A percentile compares a stretch with the other conserved stretches of the same genome.
Evolutionary conservation across 2,797 vertebrate species (phyloP).

Genomic region (Muscicapa comitata): DNA sequence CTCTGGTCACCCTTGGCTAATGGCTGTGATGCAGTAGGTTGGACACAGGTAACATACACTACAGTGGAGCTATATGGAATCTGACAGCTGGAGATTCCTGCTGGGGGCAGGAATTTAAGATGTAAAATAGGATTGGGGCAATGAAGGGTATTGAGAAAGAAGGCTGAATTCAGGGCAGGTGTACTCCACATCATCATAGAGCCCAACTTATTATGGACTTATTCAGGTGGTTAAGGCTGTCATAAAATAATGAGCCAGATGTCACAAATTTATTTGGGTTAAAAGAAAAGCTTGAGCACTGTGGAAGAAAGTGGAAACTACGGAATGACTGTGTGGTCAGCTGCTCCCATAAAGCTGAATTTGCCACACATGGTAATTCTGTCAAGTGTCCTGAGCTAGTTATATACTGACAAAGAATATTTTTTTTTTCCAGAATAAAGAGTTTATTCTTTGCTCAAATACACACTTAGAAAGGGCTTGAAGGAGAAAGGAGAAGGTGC

Average conservation of each 20-base stretch:
- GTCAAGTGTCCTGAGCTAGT: neutral
- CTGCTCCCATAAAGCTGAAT: neutral
- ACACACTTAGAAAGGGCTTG: neutral
- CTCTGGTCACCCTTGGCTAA: neutral
- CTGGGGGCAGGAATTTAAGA: no score
- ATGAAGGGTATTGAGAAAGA: neutral
- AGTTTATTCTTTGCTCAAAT: neutral
- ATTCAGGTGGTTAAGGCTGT: neutral
- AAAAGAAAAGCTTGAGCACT: neutral
- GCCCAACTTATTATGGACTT: neutral
- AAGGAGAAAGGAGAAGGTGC: neutral
- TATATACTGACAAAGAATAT: neutral
- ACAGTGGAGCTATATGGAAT: neutral
- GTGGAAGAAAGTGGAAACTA: neutral
- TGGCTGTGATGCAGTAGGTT: neutral
- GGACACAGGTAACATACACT: neutral
- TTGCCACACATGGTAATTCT: neutral
- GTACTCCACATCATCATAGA: neutral
- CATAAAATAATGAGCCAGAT: neutral
- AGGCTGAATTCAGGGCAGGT: neutral
- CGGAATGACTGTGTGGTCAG: rapidly evolving
- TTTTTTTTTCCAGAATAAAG: neutral
- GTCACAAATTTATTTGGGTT: neutral
- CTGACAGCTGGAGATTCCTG: neutral
- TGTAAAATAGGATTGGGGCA: neutral